Base-by-base conservation (phyloP, 2,113 vertebrate species). In the Trichechus manatus region DNA sequence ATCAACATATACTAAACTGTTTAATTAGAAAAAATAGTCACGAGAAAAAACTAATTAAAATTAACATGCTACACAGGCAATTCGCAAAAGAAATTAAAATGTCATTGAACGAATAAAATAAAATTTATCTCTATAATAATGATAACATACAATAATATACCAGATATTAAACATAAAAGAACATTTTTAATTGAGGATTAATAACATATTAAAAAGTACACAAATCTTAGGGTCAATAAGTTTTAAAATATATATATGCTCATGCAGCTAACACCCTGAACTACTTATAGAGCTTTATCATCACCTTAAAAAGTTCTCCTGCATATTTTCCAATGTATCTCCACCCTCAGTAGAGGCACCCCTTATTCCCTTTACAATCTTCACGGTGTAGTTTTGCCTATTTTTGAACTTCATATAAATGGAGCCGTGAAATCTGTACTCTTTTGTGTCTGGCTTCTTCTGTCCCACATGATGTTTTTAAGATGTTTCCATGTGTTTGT, bases 11-110 rank as follows among this genome's bases (percentile, higher is more conserved):
- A 94, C 68, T 66, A 77, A 68, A 68, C 53, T 79, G 23, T n/a
- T 15, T 77, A 53, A 90, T 64, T 66, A 36, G 36, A 68, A 94
- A 80, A 66, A 59, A 78, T 17, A 31, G 10, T 47, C 78, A 1
- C 44, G 36, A 77, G 47, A 5, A 68, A 78, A 85, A 77, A 68
- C 42, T 53, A 90, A 94, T 90, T 78, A 77, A 70, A 70, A 19
- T 47, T 85, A 89, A 47, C 66, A 90, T 63, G 19, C 20, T 68
- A 93, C 19, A 50, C 33, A 25, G 81, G 39, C 68, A 89, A 89
- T 84, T 89, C 66, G 47, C 3, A 50, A 93, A 74, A 63, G n/a
- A 94, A 68, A 78, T 89, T n/a, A 84, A 77, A 84, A 78, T 84
- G 23, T 44, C 50, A 66, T 64, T 77, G 66, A 80, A 81, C 5